Conservation (phyloP, 2,797 vertebrate species). For the Rhinatrema bivittatum region DNA sequence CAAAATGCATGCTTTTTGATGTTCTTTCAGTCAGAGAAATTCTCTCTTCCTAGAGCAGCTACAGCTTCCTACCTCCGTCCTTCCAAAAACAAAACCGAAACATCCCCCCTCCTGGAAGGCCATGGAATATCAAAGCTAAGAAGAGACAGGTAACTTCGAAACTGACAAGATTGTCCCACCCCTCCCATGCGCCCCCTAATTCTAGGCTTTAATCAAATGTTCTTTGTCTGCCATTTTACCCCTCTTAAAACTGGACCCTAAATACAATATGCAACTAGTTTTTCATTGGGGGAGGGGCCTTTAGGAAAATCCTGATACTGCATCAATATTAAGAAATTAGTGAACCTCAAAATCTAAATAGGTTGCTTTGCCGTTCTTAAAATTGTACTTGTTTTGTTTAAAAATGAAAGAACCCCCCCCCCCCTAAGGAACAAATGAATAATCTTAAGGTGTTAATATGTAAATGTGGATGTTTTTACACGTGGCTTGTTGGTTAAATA, state of each 20-base stretch:
- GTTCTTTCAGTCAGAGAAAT: constrained; percentile 39
- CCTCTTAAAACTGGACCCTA: constrained; percentile 10
- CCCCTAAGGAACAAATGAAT: constrained; percentile 25
- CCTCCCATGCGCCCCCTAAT: not conserved
- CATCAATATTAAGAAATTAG: constrained; percentile 27
- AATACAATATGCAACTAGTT: constrained; percentile 11
- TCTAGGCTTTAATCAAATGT: constrained; percentile 12
- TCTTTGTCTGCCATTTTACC: constrained; percentile 17
- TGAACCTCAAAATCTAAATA: constrained; percentile 19
- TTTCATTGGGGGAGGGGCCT: no score
- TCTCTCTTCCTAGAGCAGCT: constrained; percentile 31
- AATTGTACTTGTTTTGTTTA: constrained; percentile 26
- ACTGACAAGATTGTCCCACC: not conserved
- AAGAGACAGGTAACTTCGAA: no score
- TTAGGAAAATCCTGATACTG: constrained; percentile 31
- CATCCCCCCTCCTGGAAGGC: constrained; percentile 11
- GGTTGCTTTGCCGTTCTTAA: constrained; percentile 35
- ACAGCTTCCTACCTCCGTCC: constrained; percentile 38
- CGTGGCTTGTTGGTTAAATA: constrained; percentile 29
- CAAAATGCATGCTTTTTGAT: constrained; percentile 44
- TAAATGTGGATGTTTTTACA: constrained; percentile 45
- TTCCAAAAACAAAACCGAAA: constrained; percentile 32
- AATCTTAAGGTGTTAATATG: constrained; percentile 39
- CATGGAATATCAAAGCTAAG: no score
- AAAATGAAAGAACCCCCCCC: constrained; percentile 23